Evolutionary conservation across 1,140 invertebrate genomes (phyloP).

Genomic region (Papilio machaon): DNA sequence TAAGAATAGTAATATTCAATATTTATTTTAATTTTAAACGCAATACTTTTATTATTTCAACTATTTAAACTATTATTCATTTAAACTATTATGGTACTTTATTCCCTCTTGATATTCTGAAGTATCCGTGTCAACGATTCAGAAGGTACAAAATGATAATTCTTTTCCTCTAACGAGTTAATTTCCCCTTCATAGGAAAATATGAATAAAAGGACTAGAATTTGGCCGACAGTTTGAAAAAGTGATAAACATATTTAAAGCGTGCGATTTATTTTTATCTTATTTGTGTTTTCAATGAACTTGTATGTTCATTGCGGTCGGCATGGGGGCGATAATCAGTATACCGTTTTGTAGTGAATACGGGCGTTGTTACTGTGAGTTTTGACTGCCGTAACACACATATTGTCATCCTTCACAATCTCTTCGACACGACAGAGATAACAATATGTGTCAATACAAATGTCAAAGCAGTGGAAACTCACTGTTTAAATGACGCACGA

Average conservation of each 20-base stretch:
- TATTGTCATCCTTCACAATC: background rate
- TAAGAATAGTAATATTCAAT: background rate
- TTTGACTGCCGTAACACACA: constrained; percentile 30
- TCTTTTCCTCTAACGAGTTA: too few species aligned
- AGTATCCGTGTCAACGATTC: background rate
- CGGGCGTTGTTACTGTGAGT: constrained; percentile 31
- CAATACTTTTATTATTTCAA: too few species aligned
- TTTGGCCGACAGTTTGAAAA: background rate
- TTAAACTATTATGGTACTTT: background rate
- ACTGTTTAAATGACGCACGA: background rate
- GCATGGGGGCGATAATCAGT: constrained; percentile 49
- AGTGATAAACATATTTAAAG: background rate
- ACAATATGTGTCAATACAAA: too few species aligned
- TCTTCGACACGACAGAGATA: too few species aligned
- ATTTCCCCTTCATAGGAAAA: background rate
- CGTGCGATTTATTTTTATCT: background rate
- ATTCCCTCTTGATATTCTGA: background rate
- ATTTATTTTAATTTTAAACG: background rate
- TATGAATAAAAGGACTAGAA: background rate
- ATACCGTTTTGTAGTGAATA: constrained; percentile 52
- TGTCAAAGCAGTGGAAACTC: background rate
- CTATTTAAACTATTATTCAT: too few species aligned
- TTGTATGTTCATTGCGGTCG: constrained; percentile 30
- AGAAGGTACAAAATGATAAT: too few species aligned
- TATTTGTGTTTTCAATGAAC: constrained; percentile 26